phyloP scores from a whole-genome alignment of 2,888 invertebrate genomes.

The Deroplatys truncata region DNA sequence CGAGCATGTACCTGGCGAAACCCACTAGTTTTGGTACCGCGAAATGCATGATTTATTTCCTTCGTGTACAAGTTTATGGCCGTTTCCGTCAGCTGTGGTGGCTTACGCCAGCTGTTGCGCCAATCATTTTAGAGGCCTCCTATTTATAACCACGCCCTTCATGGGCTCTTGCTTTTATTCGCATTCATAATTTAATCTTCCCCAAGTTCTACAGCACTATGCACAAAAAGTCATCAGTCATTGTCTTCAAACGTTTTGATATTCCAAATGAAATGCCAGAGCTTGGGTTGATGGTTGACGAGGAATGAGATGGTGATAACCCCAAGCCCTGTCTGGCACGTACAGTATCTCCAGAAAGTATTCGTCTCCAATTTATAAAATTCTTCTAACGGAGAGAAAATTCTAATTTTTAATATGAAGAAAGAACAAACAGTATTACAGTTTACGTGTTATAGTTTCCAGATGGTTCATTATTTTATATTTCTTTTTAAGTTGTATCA shows the following conservation, averaged over 20 bases:
- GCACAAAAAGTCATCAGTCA: background rate
- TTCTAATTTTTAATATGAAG: no score
- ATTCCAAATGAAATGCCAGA: background rate
- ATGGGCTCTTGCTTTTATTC: background rate
- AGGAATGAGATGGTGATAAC: no score
- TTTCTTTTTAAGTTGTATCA: no score
- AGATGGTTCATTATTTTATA: no score
- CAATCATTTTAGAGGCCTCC: background rate
- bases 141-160: background rate
- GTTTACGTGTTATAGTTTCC: no score
- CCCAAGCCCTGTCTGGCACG: no score
- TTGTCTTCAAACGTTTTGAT: background rate
- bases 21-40: background rate
- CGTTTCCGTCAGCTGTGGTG: background rate
- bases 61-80: background rate
- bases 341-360: no score
- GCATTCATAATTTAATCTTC: background rate
- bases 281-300: no score
- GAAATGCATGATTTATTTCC: background rate
- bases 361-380: no score
- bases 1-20: background rate
- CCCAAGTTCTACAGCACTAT: background rate
- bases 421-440: no score
- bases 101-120: background rate
- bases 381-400: no score